phyloP scores from a whole-genome alignment of 2,888 invertebrate species.

The Amblyteles armatorius region DNA sequence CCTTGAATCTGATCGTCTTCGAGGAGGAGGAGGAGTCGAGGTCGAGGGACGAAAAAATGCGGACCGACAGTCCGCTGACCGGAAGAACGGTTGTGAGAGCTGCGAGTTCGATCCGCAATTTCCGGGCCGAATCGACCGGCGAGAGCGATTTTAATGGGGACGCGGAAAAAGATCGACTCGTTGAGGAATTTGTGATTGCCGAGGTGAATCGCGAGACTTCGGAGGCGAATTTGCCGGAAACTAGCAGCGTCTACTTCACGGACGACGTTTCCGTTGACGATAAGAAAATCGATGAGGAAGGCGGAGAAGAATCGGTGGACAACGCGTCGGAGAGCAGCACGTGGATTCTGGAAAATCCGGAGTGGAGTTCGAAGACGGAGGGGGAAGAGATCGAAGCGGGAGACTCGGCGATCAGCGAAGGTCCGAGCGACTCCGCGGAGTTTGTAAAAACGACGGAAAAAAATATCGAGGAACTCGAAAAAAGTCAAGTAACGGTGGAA shows the following conservation, averaged over 20 bases:
- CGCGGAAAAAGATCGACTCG: background rate
- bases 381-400: background rate
- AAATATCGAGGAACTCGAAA: background rate
- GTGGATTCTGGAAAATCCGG: slow-evolving; percentile 6
- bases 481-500: background rate
- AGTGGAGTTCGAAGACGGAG: background rate
- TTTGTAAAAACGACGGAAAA: background rate
- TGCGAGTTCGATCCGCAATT: slow-evolving; percentile 15
- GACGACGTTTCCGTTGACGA: slow-evolving; percentile 67
- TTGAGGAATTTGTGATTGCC: slow-evolving; percentile 16
- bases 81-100: slow-evolving; percentile 65
- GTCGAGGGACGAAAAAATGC: slow-evolving; percentile 24
- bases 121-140: background rate
- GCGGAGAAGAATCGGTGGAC: background rate
- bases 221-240: slow-evolving; percentile 63
- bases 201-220: slow-evolving; percentile 46
- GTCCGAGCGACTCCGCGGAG: slow-evolving; percentile 11
- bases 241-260: slow-evolving; percentile 73
- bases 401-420: slow-evolving; percentile 52
- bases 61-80: slow-evolving; percentile 62
- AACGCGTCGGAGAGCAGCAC: slow-evolving; percentile 17
- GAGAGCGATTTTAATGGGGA: background rate
- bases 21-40: slow-evolving; percentile 48
- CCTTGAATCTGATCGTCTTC: slow-evolving; percentile 43
- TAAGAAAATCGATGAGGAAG: slow-evolving; percentile 31